Base-by-base conservation (phyloP, 2,888 invertebrate genomes). In the Embidobia sp. region DNA sequence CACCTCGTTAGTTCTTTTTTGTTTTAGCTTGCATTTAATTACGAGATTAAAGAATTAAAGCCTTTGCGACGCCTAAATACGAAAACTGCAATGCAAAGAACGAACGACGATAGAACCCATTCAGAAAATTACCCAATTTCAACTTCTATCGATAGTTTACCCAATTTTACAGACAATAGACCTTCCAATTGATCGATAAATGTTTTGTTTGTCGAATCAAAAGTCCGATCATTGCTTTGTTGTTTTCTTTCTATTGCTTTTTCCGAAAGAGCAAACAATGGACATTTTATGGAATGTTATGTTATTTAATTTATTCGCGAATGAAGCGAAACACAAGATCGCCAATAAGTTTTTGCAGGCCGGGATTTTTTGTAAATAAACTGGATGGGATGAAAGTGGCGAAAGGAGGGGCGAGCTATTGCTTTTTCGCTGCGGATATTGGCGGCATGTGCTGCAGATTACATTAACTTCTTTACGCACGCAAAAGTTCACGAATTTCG, bases 81-180 rank as follows among this genome's bases (percentile, higher is more conserved):
- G 57, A 33, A 40, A 22, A 57, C 48, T 16, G 27, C 29, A 31
- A 29, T 3, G 33, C 40, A 49, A 57, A 40, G 26, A 46, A 37
- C 37, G 27, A 49, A 18, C 57, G 33, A 42, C 55, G 35, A 18
- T 46, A 4, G 8, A 48, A 16, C 22, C 48, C 22, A 48, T 57
- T 57, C 33, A 49, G 40, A 26, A 49, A 69, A 69, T 69, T 69
- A 69, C 42, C 67, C 57, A 57, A 57, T 69, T 69, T 49, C 48
- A 69, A 69, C 49, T 69, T 49, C 27, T 18, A 31, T 37, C 67
- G 49, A 57, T 48, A 69, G 57, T 57, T 69, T 57, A 49, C 33
- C 67, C 48, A 69, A 69, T 69, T 69, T 69, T 49, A 57, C 48
- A 57, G 67, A 49, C 67, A 69, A 69, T 69, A 44, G 57, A 57